phyloP scores from a whole-genome alignment of 2,888 invertebrate species.

The Leuctra nigra region DNA sequence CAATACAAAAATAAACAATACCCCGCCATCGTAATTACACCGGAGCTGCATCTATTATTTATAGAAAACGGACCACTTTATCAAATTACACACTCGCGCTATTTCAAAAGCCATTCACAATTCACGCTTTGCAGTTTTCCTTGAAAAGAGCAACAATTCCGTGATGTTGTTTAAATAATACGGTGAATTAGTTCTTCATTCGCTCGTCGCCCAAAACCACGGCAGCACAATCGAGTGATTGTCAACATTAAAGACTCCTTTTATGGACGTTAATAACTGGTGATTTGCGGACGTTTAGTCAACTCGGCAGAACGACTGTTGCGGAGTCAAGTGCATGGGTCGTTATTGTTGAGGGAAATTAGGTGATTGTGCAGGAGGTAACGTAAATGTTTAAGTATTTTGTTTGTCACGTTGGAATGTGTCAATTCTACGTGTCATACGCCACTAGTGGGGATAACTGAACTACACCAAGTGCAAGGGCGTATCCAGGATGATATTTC shows the following conservation, averaged over 20 bases:
- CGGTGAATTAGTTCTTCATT: constrained; percentile 12
- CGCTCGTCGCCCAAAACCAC: constrained; percentile 12
- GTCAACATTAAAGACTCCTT: constrained; percentile 6
- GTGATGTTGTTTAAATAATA: neutral
- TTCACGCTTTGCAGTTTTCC: no score
- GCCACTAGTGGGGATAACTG: no score
- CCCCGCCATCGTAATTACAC: constrained; percentile 12
- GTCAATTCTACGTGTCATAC: no score
- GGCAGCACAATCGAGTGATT: neutral
- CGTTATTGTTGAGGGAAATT: no score
- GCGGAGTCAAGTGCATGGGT: neutral
- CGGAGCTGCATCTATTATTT: constrained; percentile 13
- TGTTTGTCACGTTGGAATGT: no score
- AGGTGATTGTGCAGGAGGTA: no score
- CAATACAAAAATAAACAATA: no score
- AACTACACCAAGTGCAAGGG: no score
- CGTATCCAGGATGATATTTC: no score
- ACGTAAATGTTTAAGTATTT: no score
- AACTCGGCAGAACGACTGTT: neutral
- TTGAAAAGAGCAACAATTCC: no score
- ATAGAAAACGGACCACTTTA: constrained; percentile 13
- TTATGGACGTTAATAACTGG: constrained; percentile 9
- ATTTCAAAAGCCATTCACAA: neutral
- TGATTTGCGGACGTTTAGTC: neutral
- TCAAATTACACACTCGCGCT: neutral